Evolutionary conservation across 2,113 vertebrate species (phyloP), one percentile per base, ranked within the genome.

Genomic region (Oreotrochilus melanogaster): DNA sequence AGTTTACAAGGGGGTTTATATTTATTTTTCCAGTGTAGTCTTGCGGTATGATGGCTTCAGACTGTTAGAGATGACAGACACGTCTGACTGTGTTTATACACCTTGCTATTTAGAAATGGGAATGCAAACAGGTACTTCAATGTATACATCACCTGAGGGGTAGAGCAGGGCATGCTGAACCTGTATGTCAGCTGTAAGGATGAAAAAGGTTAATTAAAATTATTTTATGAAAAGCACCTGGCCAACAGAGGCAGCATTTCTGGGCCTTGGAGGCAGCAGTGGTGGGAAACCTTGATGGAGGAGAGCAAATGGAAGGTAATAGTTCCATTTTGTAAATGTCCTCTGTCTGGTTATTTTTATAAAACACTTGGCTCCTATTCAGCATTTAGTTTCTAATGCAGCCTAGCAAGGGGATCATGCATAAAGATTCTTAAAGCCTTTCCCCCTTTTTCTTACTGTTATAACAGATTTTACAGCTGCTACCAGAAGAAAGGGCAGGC

Each of bases 131-230:
- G 2, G 30, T 27, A 6, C 10, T 39, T 54, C 0, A 45, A 28
- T 1, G 22, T 39, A 2, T 18, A 9, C 13, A 0, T 0, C 0
- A 4, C 21, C 6, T 22, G 3, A 42, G 27, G 48, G 50, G 2
- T 31, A 15, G 78, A 56, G 19, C 18, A 31, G 39, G 78, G 66
- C 19, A 14, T 6, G 33, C 0, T 37, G 53, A 16, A 27, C 3
- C 0, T 12, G 27, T 13, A 9, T 6, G 7, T 80, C 19, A 42
- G 16, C 56, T 87, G 27, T 42, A 30, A 27, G 2, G 37, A 12
- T 71, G 70, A 42, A n/a, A 14, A 54, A 82, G 19, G 31, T 67
- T 66, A 28, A 73, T 60, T 54, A 24, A 43, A 78, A 39, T 60
- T 48, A 10, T 5, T 18, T 45, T 27, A 22, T 0, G 2, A 69